phyloP scores from a whole-genome alignment of 2,797 vertebrate genomes.

The Macropus fuliginosus region DNA sequence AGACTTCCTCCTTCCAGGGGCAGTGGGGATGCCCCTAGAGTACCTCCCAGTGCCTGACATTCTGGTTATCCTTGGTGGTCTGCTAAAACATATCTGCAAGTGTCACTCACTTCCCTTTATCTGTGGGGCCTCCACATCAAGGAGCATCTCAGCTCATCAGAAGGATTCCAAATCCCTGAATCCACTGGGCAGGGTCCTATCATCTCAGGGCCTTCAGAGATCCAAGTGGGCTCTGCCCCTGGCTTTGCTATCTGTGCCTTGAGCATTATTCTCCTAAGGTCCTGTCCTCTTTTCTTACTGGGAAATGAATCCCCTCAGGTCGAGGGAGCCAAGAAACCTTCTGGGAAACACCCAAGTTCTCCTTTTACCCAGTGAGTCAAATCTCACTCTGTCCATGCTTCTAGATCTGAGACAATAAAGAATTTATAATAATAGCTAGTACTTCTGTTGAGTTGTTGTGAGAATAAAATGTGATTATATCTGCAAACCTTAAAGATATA shows the following conservation, averaged over 20 bases:
- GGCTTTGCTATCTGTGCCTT: constrained; percentile 7
- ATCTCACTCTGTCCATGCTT: neutral
- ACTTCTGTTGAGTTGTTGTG: neutral
- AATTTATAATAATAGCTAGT: neutral
- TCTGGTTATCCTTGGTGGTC: neutral
- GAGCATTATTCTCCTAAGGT: constrained; percentile 56
- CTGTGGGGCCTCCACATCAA: neutral
- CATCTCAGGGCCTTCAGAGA: constrained; percentile 3
- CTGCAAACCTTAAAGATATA: neutral
- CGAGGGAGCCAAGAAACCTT: neutral
- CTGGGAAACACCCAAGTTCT: neutral
- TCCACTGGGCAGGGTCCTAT: neutral
- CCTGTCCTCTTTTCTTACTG: constrained; percentile 5
- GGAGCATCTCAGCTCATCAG: neutral
- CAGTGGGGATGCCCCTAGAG: neutral
- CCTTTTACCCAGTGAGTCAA: neutral
- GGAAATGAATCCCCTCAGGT: constrained; percentile 34
- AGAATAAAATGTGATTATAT: neutral
- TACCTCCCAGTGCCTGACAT: neutral
- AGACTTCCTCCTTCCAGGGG: neutral
- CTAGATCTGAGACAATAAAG: neutral
- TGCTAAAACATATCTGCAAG: neutral
- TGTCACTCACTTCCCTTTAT: neutral
- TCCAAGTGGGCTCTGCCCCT: neutral
- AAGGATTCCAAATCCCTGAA: neutral